Percentiles rank a stretch among this genome's conserved stretches.
Evolutionary conservation across 1,140 invertebrate genomes (phyloP).

Genomic region (Diprion similis): DNA sequence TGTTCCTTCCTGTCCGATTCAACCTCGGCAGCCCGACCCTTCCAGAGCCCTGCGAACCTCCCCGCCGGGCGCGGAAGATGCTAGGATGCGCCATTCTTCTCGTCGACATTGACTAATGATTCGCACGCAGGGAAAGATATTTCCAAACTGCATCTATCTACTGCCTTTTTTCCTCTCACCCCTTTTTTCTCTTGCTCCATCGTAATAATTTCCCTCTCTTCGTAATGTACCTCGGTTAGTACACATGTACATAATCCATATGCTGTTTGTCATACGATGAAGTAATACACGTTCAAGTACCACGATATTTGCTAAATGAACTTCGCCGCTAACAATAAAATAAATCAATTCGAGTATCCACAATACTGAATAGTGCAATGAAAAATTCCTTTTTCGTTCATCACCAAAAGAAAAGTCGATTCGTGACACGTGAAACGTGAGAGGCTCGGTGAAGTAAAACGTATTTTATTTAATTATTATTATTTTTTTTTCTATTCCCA

Average conservation of each 20-base stretch:
- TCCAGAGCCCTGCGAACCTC: conserved; percentile 24
- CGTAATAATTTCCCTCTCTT: not conserved
- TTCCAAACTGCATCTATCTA: conserved; percentile 13
- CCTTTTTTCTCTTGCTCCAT: not conserved
- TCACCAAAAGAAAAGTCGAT: too few relatives aligned
- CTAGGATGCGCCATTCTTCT: conserved; percentile 51
- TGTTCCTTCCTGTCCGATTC: conserved; percentile 17
- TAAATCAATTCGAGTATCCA: too few relatives aligned
- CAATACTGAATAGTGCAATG: too few relatives aligned
- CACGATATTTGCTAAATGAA: too few relatives aligned
- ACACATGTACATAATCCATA: not conserved
- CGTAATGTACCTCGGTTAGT: not conserved
- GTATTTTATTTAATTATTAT: too few relatives aligned
- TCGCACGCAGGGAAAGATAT: conserved; percentile 10
- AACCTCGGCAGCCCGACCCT: not conserved
- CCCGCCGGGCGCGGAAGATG: conserved; percentile 28
- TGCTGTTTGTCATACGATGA: too few relatives aligned
- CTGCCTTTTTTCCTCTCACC: not conserved
- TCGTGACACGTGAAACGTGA: too few relatives aligned
- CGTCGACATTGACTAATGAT: conserved; percentile 53
- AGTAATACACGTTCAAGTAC: too few relatives aligned
- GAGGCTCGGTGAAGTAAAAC: too few relatives aligned
- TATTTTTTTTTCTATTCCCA: too few relatives aligned
- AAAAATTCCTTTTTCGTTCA: too few relatives aligned
- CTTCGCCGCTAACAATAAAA: too few relatives aligned